phyloP scores from a whole-genome alignment of 2,113 vertebrate genomes.

The Blennius ocellaris region DNA sequence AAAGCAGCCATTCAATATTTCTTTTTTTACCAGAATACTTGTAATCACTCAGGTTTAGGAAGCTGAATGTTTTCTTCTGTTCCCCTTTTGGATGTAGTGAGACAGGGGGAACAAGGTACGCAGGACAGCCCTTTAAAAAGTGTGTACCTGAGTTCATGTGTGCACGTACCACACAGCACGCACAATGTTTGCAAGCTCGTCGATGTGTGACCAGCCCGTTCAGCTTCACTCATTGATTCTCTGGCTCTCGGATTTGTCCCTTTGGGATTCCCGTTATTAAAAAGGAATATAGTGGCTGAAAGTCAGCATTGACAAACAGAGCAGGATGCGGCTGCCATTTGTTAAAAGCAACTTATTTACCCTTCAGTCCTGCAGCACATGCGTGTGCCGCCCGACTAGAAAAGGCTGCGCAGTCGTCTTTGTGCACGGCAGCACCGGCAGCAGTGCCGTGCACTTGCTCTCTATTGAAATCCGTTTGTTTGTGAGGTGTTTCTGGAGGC shows the following conservation, averaged over 20 bases:
- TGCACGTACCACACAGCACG: background rate
- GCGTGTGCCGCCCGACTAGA: background rate
- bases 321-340: background rate
- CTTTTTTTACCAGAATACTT: background rate
- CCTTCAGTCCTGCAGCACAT: constrained; percentile 6
- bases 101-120: background rate
- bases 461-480: constrained; percentile 16
- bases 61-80: background rate
- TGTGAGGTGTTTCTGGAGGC: constrained; percentile 24
- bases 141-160: background rate
- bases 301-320: constrained; percentile 10
- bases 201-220: background rate
- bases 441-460: constrained; percentile 3
- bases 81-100: background rate
- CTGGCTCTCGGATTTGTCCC: background rate
- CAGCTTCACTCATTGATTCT: background rate
- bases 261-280: background rate
- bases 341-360: constrained; percentile 14
- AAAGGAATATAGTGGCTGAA: constrained; percentile 1
- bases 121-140: background rate
- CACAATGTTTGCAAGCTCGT: background rate
- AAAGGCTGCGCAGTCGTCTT: constrained; percentile 12
- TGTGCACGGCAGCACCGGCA: background rate
- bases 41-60: background rate
- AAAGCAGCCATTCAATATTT: background rate